phyloP scores from a whole-genome alignment of 2,888 invertebrate species.

The Coecobrya sp. region DNA sequence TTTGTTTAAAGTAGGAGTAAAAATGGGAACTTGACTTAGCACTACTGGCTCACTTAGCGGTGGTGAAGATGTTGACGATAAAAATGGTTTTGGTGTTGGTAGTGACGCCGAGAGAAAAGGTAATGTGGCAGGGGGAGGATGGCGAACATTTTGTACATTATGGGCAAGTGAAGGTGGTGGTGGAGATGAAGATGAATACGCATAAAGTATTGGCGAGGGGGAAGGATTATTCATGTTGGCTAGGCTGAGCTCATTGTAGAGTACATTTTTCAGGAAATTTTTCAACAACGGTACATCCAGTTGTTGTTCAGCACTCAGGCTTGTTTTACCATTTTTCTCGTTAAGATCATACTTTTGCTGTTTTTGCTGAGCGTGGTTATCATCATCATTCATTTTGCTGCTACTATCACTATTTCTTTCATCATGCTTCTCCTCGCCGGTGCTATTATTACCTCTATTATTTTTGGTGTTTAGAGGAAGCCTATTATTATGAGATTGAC shows the following conservation, averaged over 20 bases:
- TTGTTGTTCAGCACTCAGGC: conserved; percentile 80
- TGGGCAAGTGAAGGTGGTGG: neutral
- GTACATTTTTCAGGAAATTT: conserved; percentile 86
- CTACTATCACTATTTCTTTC: conserved; percentile 35
- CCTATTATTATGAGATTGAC: conserved; percentile 60
- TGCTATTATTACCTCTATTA: conserved; percentile 60
- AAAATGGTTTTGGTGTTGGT: conserved; percentile 32
- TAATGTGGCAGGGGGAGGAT: conserved; percentile 14
- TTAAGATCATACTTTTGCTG: conserved; percentile 24
- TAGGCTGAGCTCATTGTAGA: conserved; percentile 85
- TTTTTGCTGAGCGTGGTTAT: conserved; percentile 6
- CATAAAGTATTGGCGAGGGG: conserved; percentile 26
- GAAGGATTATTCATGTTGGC: conserved; percentile 62
- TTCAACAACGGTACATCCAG: conserved; percentile 86
- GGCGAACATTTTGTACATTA: conserved; percentile 38
- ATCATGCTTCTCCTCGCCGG: conserved; percentile 68
- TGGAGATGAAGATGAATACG: conserved; percentile 67
- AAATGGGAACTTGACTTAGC: conserved; percentile 60
- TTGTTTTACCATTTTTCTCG: conserved; percentile 24
- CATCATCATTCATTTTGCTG: conserved; percentile 16
- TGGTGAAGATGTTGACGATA: conserved; percentile 12
- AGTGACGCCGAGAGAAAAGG: conserved; percentile 49
- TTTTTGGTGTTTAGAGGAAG: conserved; percentile 54
- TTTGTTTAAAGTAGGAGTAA: conserved; percentile 66
- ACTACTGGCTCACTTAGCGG: conserved; percentile 41